Conservation (phyloP, 2,797 vertebrate species). For the Cynodonichthys magdalenae region DNA sequence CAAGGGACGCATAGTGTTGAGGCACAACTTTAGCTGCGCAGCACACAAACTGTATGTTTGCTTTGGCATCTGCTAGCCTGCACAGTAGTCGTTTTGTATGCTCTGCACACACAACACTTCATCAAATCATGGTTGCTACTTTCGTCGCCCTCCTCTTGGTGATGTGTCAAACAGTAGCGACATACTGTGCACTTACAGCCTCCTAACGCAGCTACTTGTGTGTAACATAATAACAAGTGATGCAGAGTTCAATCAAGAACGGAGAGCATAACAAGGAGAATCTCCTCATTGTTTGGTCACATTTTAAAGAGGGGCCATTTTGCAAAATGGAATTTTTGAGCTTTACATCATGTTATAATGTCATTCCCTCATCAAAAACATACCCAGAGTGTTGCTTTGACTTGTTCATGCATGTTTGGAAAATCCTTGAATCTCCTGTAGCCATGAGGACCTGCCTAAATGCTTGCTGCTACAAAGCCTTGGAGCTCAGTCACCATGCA, state of each 20-base stretch:
- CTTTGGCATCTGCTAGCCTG: constrained; percentile 1
- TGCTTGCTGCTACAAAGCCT: no score
- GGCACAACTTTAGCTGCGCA: not conserved
- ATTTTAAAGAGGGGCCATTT: constrained; percentile 4
- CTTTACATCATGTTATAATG: no score
- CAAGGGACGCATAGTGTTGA: not conserved
- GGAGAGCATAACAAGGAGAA: constrained; percentile 16
- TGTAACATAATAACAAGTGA: constrained; percentile 48
- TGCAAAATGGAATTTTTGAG: no score
- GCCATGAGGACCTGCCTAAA: no score
- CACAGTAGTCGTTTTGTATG: constrained; percentile 6
- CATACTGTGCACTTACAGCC: constrained; percentile 17
- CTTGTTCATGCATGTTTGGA: no score
- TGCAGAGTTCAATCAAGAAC: constrained; percentile 43
- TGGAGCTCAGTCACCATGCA: no score
- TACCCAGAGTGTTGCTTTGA: no score
- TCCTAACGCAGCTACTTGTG: constrained; percentile 37
- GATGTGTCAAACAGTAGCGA: constrained; percentile 47
- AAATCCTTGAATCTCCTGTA: no score
- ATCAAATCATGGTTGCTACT: constrained; percentile 36
- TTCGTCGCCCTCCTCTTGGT: constrained; percentile 13
- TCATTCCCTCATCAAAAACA: no score
- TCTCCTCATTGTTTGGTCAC: constrained; percentile 46
- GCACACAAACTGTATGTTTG: constrained; percentile 24
- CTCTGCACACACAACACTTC: constrained; percentile 32